These are phyloP conservation scores for Gorsachius magnificus DNA, from an alignment of 2,797 vertebrate genomes.

Conservation along the genomic window DNA sequence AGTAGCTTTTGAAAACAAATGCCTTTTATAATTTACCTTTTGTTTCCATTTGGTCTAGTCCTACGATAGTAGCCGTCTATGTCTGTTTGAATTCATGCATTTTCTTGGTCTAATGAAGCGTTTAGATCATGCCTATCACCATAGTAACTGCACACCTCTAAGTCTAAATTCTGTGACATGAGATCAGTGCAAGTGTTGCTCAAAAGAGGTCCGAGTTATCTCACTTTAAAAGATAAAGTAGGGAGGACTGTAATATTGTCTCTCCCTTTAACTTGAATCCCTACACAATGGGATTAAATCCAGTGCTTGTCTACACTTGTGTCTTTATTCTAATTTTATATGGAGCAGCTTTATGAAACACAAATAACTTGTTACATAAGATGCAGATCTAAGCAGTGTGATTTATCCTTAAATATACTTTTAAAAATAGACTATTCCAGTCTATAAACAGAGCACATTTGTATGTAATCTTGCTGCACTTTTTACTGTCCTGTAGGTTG, in stretches of 20 bases:
- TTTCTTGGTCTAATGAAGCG: background rate
- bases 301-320: background rate
- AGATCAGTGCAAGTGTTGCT: background rate
- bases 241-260: background rate
- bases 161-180: background rate
- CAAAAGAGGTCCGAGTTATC: background rate
- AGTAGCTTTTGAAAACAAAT: background rate
- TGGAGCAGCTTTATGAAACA: conserved; percentile 35
- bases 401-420: conserved; percentile 36
- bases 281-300: conserved; percentile 25
- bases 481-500: conserved; percentile 14
- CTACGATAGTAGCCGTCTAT: background rate
- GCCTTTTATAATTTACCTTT: background rate
- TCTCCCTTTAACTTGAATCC: background rate
- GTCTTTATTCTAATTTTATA: conserved; percentile 32
- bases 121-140: background rate
- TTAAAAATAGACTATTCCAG: background rate
- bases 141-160: background rate
- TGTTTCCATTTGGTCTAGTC: background rate
- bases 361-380: conserved; percentile 42
- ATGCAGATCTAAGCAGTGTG: background rate
- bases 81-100: background rate
- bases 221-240: background rate
- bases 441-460: background rate
- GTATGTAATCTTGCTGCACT: conserved; percentile 25